Percentiles rank a stretch among this genome's conserved stretches.
These are phyloP conservation scores for Ancistrus triradiatus DNA, from an alignment of 2,113 vertebrate genomes.

Conservation along the genomic window DNA sequence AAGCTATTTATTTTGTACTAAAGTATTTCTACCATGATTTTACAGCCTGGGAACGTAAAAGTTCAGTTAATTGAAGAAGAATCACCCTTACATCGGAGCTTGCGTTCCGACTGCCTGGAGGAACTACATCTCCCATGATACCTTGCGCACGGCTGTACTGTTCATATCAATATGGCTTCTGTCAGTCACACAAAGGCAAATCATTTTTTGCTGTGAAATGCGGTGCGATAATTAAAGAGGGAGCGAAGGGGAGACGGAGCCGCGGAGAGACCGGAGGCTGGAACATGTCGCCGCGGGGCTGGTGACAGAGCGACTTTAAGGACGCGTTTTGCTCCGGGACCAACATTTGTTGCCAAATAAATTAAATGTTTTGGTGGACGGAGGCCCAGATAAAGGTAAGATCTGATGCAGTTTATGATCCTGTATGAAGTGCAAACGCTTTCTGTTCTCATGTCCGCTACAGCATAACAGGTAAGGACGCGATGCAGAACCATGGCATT, in stretches of 20 bases:
- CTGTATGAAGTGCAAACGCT: too few relatives aligned
- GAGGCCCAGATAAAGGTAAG: constrained; percentile 68
- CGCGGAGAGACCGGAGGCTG: background rate
- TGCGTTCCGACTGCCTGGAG: too few relatives aligned
- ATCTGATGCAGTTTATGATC: constrained; percentile 25
- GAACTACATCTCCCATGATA: constrained; percentile 69
- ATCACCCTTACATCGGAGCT: too few relatives aligned
- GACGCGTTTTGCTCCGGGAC: constrained; percentile 39
- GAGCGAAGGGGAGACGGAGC: constrained; percentile 51
- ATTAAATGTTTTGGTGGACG: constrained; percentile 54
- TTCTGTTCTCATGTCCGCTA: too few relatives aligned
- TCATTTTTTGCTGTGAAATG: constrained; percentile 65
- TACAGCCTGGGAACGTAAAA: too few relatives aligned
- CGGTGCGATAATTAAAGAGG: constrained; percentile 64
- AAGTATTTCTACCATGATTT: too few relatives aligned
- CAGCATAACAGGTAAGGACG: too few relatives aligned
- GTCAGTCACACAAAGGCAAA: constrained; percentile 76
- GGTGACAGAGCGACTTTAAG: constrained; percentile 21
- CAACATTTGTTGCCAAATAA: constrained; percentile 35
- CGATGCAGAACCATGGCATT: too few relatives aligned
- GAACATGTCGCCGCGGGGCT: constrained; percentile 29
- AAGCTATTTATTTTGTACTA: too few relatives aligned
- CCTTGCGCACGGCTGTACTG: constrained; percentile 48
- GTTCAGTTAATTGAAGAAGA: too few relatives aligned
- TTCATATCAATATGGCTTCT: constrained; percentile 75